These are phyloP conservation scores for Phalanger gymnotis DNA, from an alignment of 2,797 vertebrate genomes.

Conservation along the genomic window DNA sequence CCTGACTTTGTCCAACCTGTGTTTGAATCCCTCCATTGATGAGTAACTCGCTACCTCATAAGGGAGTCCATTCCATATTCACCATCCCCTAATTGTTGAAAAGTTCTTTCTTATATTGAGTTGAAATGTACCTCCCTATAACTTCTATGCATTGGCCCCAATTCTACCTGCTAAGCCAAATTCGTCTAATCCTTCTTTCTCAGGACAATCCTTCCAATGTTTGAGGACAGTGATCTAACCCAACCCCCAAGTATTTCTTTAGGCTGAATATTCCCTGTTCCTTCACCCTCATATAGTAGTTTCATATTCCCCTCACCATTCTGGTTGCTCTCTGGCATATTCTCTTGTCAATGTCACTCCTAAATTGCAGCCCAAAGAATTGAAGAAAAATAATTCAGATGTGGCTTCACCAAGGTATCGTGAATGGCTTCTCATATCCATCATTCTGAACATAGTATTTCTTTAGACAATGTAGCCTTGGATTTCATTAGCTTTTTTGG, in stretches of 20 bases:
- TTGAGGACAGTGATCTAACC: neutral
- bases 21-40: neutral
- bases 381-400: neutral
- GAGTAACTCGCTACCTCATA: neutral
- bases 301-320: neutral
- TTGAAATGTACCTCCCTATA: neutral
- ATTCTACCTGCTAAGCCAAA: neutral
- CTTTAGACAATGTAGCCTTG: neutral
- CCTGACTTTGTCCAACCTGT: neutral
- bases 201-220: neutral
- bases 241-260: neutral
- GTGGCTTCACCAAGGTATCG: neutral
- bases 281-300: neutral
- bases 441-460: neutral
- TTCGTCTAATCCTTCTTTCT: neutral
- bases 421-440: neutral
- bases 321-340: neutral
- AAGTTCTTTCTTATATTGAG: neutral
- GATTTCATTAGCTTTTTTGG: neutral
- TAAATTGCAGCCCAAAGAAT: neutral
- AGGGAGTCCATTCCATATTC: neutral
- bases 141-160: neutral
- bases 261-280: neutral
- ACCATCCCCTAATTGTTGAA: neutral
- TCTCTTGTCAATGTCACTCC: neutral